Evolutionary conservation across 2,888 invertebrate genomes (phyloP), one percentile per base, ranked within the genome.

Genomic region (Maniola hyperantus): DNA sequence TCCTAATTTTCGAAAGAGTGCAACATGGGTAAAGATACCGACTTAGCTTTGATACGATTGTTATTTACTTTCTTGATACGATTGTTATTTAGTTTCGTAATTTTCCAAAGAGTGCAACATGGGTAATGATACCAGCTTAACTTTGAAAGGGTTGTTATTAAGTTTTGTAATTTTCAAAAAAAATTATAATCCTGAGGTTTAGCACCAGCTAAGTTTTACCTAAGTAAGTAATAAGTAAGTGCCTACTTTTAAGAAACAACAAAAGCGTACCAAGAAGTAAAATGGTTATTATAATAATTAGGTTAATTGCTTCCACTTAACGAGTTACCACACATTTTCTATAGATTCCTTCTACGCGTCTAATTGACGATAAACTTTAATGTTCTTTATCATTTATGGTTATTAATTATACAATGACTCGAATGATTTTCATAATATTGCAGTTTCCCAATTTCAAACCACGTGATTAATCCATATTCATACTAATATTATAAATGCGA

Each of bases 241-340:
- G 4, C 4, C 26, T 7, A 5, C 20, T 5, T 20, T 58, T 15
- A n/a, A 44, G 33, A 46, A 44, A 44, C 53, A 44, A 5, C 26
- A 20, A 59, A 48, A 8, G 15, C 13, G 48, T 50, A 51, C 34
- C 18, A 65, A 51, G 33, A 62, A 39, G 39, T 57, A 58, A 26
- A 64, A 64, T 53, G 39, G 46, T 18, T 39, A 53, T 46, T 39
- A 15, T 62, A 50, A 20, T 58, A 69, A 67, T 67, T 64, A 70
- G 70, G 70, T 69, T 71, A 71, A 71, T 67, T 50, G 66, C 58
- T 59, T 62, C 62, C 57, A 66, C 46, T 67, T 70, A 70, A 66
- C 67, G 59, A 64, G 53, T 61, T 59, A 62, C 50, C 55, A 67
- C 55, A 65, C 63, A 65, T 67, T 59, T 65, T 65, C 63, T 62